Percentiles rank a stretch among this genome's conserved stretches.
phyloP scores from a whole-genome alignment of 1,140 invertebrate genomes.

The Trichonephila clavipes region DNA sequence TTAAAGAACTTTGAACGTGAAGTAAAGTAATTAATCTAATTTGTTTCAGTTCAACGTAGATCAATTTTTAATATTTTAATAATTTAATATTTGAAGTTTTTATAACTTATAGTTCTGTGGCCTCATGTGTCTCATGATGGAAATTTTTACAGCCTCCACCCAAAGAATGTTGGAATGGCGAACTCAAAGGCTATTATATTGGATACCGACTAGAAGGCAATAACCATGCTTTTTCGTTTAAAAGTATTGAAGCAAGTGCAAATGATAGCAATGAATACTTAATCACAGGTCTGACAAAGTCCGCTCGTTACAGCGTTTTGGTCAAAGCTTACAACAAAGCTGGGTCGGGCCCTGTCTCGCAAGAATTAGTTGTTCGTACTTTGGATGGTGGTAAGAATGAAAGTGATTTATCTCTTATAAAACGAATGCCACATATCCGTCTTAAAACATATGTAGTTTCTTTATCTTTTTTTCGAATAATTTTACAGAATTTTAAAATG shows the following conservation, averaged over 20 bases:
- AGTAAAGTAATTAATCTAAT: too few species aligned
- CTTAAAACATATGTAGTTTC: too few species aligned
- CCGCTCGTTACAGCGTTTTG: constrained; percentile 77
- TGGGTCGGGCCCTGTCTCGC: constrained; percentile 78
- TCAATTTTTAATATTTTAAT: too few species aligned
- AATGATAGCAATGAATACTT: constrained; percentile 77
- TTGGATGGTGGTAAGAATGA: constrained; percentile 77
- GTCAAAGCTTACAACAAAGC: constrained; percentile 79
- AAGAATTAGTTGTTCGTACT: constrained; percentile 78
- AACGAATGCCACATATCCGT: too few species aligned
- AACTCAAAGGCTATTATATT: constrained; percentile 89
- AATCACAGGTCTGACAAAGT: constrained; percentile 77
- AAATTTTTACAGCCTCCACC: constrained; percentile 84
- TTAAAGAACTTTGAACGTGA: too few species aligned
- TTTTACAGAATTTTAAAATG: too few species aligned
- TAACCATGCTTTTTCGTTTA: constrained; percentile 85
- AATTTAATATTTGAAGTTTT: too few species aligned
- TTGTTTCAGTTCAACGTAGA: too few species aligned
- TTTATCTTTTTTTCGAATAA: too few species aligned
- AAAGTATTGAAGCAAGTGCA: constrained; percentile 64
- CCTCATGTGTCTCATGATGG: too few species aligned
- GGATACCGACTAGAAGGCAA: constrained; percentile 87
- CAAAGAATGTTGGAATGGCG: constrained; percentile 95
- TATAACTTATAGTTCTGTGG: too few species aligned
- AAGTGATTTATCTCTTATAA: not conserved